These are phyloP conservation scores for Trinectes maculatus DNA, from an alignment of 2,113 vertebrate genomes.

Conservation along the genomic window DNA sequence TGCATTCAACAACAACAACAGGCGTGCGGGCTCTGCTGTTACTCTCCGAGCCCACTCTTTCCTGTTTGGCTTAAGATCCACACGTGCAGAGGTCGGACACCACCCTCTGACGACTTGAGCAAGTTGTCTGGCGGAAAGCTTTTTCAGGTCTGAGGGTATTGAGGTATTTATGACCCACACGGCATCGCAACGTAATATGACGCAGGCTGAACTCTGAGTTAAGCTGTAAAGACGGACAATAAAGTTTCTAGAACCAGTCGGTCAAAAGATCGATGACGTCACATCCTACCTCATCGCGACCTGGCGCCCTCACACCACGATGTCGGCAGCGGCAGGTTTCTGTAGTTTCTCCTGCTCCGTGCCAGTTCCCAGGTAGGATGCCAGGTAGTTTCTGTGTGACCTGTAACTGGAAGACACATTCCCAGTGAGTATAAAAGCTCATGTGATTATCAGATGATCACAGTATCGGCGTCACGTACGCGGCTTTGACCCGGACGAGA, in stretches of 20 bases:
- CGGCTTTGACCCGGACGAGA: not conserved
- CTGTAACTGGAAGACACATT: conserved; percentile 73
- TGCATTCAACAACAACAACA: conserved; percentile 47
- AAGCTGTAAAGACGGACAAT: not conserved
- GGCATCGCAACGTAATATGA: too few relatives aligned
- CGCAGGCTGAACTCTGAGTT: too few relatives aligned
- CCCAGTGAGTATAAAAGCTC: conserved; percentile 16
- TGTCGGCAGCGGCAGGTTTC: conserved; percentile 48
- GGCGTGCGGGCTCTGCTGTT: not conserved
- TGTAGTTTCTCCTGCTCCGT: conserved; percentile 78
- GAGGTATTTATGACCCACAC: too few relatives aligned
- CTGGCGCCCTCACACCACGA: conserved; percentile 60
- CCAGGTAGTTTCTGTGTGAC: conserved; percentile 78
- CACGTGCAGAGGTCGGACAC: conserved; percentile 25
- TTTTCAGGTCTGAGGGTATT: too few relatives aligned
- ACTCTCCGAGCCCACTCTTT: conserved; percentile 45
- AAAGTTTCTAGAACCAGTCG: not conserved
- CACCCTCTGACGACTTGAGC: conserved; percentile 20
- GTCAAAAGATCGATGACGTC: not conserved
- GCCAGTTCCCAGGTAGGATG: conserved; percentile 72
- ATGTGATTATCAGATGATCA: conserved; percentile 15
- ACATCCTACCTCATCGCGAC: conserved; percentile 48
- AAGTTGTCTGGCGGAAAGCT: conserved; percentile 7
- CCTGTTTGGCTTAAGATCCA: conserved; percentile 57
- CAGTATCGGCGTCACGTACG: not conserved